These are phyloP conservation scores for Scolopax bukidnonensis DNA, from an alignment of 2,797 vertebrate genomes.

Conservation along the genomic window DNA sequence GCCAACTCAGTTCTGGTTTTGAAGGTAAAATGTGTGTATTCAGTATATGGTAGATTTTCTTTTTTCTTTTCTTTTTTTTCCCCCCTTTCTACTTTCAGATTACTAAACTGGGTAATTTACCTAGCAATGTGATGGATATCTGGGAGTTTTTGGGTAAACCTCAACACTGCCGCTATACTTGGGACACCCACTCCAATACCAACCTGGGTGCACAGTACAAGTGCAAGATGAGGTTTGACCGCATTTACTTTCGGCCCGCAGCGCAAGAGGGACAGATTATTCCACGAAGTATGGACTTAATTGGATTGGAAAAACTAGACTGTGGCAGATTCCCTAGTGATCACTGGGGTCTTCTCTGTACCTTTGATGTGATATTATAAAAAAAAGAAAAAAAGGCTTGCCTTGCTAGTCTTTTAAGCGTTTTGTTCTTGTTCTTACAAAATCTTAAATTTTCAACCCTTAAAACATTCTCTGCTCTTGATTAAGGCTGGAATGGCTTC, in stretches of 20 bases:
- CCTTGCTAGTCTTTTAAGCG: not conserved
- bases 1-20: not conserved
- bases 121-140: slow-evolving; percentile 82
- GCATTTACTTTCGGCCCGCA: slow-evolving; percentile 85
- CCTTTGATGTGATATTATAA: slow-evolving; percentile 80
- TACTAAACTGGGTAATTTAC: slow-evolving; percentile 83
- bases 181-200: slow-evolving; percentile 91
- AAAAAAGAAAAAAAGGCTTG: not conserved
- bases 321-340: slow-evolving; percentile 93
- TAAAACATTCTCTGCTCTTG: not conserved
- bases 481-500: not conserved
- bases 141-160: slow-evolving; percentile 91
- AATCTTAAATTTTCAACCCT: not conserved
- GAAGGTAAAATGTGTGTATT: not conserved
- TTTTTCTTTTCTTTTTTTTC: not conserved
- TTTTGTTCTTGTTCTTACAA: not conserved
- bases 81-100: slow-evolving; percentile 77
- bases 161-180: slow-evolving; percentile 91
- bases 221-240: slow-evolving; percentile 90
- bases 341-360: slow-evolving; percentile 96
- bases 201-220: slow-evolving; percentile 81
- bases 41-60: not conserved
- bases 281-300: slow-evolving; percentile 88
- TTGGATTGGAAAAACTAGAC: slow-evolving; percentile 93
- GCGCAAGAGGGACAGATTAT: slow-evolving; percentile 68